These are phyloP conservation scores for Acanthacorydalis orientalis DNA, from an alignment of 2,888 invertebrate genomes.

Conservation along the genomic window DNA sequence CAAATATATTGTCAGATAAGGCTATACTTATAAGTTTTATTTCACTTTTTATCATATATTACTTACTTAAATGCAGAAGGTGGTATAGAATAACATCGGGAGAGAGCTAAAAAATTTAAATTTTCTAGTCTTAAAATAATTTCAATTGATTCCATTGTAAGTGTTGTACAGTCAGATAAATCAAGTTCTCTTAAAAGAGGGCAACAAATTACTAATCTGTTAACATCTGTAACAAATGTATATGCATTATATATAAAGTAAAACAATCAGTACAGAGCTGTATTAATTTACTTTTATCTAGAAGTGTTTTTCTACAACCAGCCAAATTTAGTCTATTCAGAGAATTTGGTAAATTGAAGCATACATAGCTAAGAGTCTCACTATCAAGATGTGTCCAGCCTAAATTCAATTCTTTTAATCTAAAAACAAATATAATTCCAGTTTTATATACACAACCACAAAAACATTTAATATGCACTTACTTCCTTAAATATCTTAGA, in stretches of 20 bases:
- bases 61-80: conserved; percentile 54
- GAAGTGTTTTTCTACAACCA: conserved; percentile 61
- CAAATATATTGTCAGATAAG: not conserved
- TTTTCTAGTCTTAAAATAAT: conserved; percentile 37
- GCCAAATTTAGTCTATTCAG: conserved; percentile 64
- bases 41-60: not conserved
- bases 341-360: conserved; percentile 40
- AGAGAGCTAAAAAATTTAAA: conserved; percentile 60
- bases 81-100: conserved; percentile 66
- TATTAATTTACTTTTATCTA: conserved; percentile 52
- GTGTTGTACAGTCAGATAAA: conserved; percentile 66
- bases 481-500: conserved; percentile 40
- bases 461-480: conserved; percentile 13
- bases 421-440: conserved; percentile 21
- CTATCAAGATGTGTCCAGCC: conserved; percentile 61
- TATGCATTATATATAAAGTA: conserved; percentile 6
- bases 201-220: conserved; percentile 44
- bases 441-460: not conserved
- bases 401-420: conserved; percentile 55
- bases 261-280: too few relatives aligned
- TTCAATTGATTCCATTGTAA: conserved; percentile 44
- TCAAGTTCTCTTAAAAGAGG: conserved; percentile 66
- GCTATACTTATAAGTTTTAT: not conserved
- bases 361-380: conserved; percentile 40
- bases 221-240: conserved; percentile 41